phyloP scores from a whole-genome alignment of 1,140 invertebrate species.

The Caenorhabditis remanei region DNA sequence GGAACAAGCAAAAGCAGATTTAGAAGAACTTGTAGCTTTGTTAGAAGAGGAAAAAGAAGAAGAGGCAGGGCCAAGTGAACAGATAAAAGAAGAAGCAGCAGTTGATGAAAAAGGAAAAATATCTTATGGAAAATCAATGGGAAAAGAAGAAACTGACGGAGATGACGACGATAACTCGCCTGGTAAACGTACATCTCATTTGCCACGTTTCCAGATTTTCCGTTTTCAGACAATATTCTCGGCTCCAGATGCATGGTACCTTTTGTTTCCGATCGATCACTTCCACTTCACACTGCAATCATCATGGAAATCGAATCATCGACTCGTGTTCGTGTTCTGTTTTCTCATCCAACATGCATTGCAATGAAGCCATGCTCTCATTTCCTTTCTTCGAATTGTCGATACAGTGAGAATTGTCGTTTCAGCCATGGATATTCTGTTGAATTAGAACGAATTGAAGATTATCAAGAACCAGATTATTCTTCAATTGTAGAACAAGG shows the following conservation, averaged over 20 bases:
- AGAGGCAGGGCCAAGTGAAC: neutral
- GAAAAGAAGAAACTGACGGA: neutral
- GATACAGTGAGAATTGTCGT: constrained; percentile 41
- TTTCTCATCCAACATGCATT: constrained; percentile 36
- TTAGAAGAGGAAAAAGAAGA: constrained; percentile 42
- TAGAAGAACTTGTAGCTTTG: neutral
- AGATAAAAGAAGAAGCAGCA: neutral
- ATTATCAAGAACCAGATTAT: constrained; percentile 52
- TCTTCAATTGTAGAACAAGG: constrained; percentile 12
- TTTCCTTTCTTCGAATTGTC: constrained; percentile 6
- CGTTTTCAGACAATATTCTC: neutral
- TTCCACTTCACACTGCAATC: constrained; percentile 35
- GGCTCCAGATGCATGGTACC: constrained; percentile 44
- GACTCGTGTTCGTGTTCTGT: constrained; percentile 35
- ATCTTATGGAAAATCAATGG: too few relatives aligned
- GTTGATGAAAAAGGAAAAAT: neutral
- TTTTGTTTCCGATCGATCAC: constrained; percentile 16
- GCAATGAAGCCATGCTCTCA: constrained; percentile 55
- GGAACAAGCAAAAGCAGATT: neutral
- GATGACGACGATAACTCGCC: neutral
- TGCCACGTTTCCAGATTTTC: too few relatives aligned
- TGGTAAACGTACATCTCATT: neutral
- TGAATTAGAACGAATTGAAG: neutral
- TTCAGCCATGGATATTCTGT: constrained; percentile 48
- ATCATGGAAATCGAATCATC: constrained; percentile 35